These are phyloP conservation scores for Cinara cedri DNA, from an alignment of 2,888 invertebrate species.

Conservation along the genomic window DNA sequence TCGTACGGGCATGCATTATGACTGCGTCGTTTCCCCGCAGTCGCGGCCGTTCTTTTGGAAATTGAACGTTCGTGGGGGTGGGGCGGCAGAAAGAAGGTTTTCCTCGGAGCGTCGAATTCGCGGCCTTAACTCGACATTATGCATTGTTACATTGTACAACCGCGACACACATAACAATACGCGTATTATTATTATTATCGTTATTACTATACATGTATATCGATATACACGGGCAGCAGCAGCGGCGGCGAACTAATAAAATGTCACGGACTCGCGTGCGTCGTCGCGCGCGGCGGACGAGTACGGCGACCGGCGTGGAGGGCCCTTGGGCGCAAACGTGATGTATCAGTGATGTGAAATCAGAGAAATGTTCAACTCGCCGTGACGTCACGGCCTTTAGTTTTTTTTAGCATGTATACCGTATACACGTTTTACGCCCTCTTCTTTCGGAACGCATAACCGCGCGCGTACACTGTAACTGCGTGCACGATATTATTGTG, in stretches of 20 bases:
- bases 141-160: neutral
- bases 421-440: neutral
- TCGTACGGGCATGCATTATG: too few relatives aligned
- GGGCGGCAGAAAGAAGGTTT: too few relatives aligned
- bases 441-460: neutral
- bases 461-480: too few relatives aligned
- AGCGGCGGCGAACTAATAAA: constrained; percentile 40
- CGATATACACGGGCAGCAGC: too few relatives aligned
- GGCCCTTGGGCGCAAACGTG: constrained; percentile 53
- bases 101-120: too few relatives aligned
- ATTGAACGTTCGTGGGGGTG: too few relatives aligned
- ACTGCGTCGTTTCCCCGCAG: too few relatives aligned
- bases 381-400: constrained; percentile 51
- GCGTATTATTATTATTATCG: constrained; percentile 8
- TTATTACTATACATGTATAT: constrained; percentile 8
- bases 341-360: constrained; percentile 56
- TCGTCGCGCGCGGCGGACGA: neutral
- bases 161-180: neutral
- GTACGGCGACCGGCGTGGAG: constrained; percentile 35
- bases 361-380: constrained; percentile 30
- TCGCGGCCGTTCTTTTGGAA: too few relatives aligned
- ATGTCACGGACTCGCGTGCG: constrained; percentile 46
- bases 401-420: too few relatives aligned
- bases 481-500: neutral
- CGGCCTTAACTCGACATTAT: too few relatives aligned